phyloP scores from a whole-genome alignment of 2,113 vertebrate species.

The Tachycineta bicolor region DNA sequence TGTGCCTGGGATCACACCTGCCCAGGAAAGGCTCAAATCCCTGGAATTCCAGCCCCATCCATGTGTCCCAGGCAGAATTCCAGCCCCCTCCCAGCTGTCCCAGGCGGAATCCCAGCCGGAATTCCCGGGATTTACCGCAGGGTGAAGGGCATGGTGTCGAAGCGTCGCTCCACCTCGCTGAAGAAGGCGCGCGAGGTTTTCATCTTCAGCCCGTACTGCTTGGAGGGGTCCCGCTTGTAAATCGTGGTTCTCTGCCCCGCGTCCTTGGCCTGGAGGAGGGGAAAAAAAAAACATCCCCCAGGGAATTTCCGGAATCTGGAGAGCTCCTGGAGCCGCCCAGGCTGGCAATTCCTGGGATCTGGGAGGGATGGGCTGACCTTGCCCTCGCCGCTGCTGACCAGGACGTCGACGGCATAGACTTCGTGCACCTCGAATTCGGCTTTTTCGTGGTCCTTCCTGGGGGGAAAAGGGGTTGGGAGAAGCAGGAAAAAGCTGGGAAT shows the following conservation, averaged over 20 bases:
- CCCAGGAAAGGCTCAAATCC: not conserved
- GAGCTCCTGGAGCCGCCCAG: fast-evolving
- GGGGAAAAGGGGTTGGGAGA: not conserved
- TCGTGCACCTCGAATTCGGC: slow-evolving; percentile 97
- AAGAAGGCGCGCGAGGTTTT: slow-evolving; percentile 97
- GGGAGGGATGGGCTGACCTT: slow-evolving; percentile 77
- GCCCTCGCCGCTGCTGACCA: slow-evolving; percentile 95
- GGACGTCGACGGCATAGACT: slow-evolving; percentile 96
- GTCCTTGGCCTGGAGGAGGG: slow-evolving; percentile 82
- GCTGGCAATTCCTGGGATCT: not conserved
- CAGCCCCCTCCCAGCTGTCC: not conserved
- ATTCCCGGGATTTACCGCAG: slow-evolving; percentile 74
- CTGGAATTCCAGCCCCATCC: not conserved
- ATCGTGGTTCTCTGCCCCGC: slow-evolving; percentile 96
- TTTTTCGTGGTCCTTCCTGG: slow-evolving; percentile 97
- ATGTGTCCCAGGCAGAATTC: not conserved
- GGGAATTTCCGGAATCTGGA: fast-evolving
- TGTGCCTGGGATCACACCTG: too few species aligned
- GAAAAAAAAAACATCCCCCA: not conserved
- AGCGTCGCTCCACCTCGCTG: slow-evolving; percentile 95
- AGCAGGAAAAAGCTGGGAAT: not conserved
- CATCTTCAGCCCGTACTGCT: slow-evolving; percentile 97
- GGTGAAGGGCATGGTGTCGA: slow-evolving; percentile 96
- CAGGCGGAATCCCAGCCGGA: fast-evolving
- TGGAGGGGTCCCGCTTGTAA: slow-evolving; percentile 96